A percentile compares a stretch with the other conserved stretches of the same genome.
phyloP scores from a whole-genome alignment of 92 coral and sea anemone species.

The Scolanthus callimorphus region DNA sequence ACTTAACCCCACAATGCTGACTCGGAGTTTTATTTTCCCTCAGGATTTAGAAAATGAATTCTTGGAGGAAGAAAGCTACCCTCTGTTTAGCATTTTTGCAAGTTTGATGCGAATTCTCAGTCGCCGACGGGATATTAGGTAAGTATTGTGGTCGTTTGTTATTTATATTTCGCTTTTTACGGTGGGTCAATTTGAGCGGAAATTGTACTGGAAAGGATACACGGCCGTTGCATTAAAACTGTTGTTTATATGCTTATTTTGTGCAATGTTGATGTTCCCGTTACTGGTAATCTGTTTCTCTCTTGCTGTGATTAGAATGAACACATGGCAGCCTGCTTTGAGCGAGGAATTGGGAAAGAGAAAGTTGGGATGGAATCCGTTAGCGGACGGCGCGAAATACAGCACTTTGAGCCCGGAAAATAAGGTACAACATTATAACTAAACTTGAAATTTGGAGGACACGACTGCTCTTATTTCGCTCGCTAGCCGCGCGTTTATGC shows the following conservation, averaged over 20 bases:
- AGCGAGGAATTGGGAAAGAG: constrained; percentile 59
- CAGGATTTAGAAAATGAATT: constrained; percentile 84
- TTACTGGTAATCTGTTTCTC: constrained; percentile 15
- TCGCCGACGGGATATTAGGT: constrained; percentile 66
- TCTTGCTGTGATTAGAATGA: constrained; percentile 37
- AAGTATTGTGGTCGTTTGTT: constrained; percentile 19
- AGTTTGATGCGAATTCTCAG: constrained; percentile 52
- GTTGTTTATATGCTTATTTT: background rate
- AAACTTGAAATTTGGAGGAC: no score
- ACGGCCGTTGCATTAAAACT: constrained; percentile 4
- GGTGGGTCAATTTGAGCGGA: constrained; percentile 22
- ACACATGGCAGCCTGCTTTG: constrained; percentile 66
- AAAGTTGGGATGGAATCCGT: constrained; percentile 46
- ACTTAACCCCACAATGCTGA: constrained; percentile 23
- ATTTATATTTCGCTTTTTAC: constrained; percentile 3
- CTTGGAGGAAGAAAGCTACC: constrained; percentile 60
- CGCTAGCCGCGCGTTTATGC: no score
- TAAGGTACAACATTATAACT: no score
- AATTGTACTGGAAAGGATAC: constrained; percentile 5
- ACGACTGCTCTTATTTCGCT: no score
- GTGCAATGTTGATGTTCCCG: constrained; percentile 14
- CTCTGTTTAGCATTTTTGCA: constrained; percentile 64
- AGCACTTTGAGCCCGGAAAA: constrained; percentile 57
- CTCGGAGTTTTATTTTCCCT: constrained; percentile 20
- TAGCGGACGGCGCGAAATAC: constrained; percentile 53